These are phyloP conservation scores for Lepus timidus DNA, from an alignment of 2,113 vertebrate genomes.

Conservation along the genomic window DNA sequence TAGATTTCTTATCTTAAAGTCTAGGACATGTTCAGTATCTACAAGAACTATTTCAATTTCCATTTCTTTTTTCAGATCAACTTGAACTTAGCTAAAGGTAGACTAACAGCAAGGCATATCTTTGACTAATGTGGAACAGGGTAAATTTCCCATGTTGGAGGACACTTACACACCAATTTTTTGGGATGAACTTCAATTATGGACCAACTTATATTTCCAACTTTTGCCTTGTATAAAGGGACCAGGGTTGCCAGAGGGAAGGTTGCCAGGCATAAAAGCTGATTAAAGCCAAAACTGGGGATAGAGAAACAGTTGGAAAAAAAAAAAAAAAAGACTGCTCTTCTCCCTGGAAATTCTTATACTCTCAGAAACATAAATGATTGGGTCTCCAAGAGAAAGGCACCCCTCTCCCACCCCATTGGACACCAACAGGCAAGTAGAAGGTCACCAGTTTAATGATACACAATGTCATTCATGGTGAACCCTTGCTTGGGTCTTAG, in stretches of 20 bases:
- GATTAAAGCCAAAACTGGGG: neutral
- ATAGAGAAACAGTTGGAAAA: neutral
- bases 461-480: slow-evolving; percentile 38
- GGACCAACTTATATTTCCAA: neutral
- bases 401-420: too few relatives aligned
- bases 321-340: neutral
- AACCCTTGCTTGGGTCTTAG: neutral
- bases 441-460: neutral
- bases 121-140: neutral
- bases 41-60: neutral
- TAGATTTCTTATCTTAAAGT: slow-evolving; percentile 62
- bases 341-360: neutral
- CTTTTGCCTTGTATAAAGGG: slow-evolving; percentile 8
- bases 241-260: neutral
- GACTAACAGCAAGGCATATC: neutral
- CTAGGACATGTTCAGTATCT: neutral
- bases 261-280: neutral
- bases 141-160: neutral
- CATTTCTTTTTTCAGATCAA: slow-evolving; percentile 34
- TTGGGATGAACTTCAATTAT: slow-evolving; percentile 49
- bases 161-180: neutral
- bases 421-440: neutral
- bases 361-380: neutral
- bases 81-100: slow-evolving; percentile 53
- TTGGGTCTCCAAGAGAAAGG: neutral